A percentile compares a stretch with the other conserved stretches of the same genome.
phyloP scores from a whole-genome alignment of 2,113 vertebrate genomes.

The Rhinogobius similis region DNA sequence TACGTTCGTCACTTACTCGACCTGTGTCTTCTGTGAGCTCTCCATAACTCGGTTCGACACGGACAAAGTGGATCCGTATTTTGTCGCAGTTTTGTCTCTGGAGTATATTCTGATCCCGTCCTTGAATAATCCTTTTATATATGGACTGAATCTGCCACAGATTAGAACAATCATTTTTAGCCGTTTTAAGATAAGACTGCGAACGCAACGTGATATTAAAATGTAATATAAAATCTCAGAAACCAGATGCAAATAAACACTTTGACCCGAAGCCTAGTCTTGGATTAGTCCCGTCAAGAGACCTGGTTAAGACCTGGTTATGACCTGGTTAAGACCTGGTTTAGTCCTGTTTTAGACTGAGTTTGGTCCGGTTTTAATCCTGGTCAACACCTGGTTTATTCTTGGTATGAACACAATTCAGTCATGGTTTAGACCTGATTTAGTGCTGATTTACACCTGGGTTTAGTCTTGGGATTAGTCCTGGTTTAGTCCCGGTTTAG shows the following conservation, averaged over 20 bases:
- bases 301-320: too few species aligned
- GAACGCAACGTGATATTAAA: background rate
- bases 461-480: too few species aligned
- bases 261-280: background rate
- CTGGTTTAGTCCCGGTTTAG: too few species aligned
- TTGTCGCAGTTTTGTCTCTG: constrained; percentile 18
- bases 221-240: background rate
- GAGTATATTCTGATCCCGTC: constrained; percentile 30
- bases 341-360: too few species aligned
- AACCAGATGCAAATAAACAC: background rate
- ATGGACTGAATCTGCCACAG: constrained; percentile 31
- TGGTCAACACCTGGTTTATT: too few species aligned
- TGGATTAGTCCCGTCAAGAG: too few species aligned
- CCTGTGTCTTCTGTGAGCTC: constrained; percentile 1
- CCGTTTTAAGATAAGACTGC: background rate
- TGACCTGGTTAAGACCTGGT: too few species aligned
- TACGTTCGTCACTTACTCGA: constrained; percentile 15
- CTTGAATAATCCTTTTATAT: constrained; percentile 35
- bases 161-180: constrained; percentile 14
- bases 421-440: too few species aligned
- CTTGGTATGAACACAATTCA: too few species aligned
- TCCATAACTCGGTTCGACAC: background rate
- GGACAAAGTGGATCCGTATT: background rate
- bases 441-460: too few species aligned
- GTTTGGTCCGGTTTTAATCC: too few species aligned